Evolutionary conservation across 2,797 vertebrate species (phyloP).

Genomic region (Gymnoscopelus braueri): DNA sequence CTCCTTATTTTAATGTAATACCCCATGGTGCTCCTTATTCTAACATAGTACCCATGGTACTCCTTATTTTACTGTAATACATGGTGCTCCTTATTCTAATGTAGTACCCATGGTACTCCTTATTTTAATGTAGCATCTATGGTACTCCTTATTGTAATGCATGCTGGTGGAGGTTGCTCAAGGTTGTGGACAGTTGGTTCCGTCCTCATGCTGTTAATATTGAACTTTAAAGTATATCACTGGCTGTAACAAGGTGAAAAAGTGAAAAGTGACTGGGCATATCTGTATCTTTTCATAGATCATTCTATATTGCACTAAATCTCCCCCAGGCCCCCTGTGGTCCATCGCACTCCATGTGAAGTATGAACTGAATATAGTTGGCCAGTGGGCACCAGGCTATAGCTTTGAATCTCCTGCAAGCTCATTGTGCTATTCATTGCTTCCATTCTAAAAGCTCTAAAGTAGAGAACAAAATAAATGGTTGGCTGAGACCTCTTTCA

Average conservation of each 20-base stretch:
- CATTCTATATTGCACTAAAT: conserved; percentile 19
- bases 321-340: conserved; percentile 18
- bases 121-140: background rate
- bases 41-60: background rate
- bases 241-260: background rate
- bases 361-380: conserved; percentile 55
- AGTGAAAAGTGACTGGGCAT: background rate
- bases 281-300: conserved; percentile 12
- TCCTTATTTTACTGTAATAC: background rate
- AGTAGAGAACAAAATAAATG: conserved; percentile 56
- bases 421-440: conserved; percentile 59
- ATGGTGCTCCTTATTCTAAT: background rate
- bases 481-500: conserved; percentile 52
- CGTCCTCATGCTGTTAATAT: background rate
- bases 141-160: background rate
- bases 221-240: conserved; percentile 2
- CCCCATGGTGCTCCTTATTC: background rate
- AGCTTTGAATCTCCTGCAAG: conserved; percentile 39
- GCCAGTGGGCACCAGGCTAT: conserved; percentile 47
- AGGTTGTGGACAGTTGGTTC: background rate
- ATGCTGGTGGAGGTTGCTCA: background rate
- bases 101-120: background rate
- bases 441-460: conserved; percentile 68
- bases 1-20: background rate
- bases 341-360: conserved; percentile 34